Evolutionary conservation across 2,113 vertebrate species (phyloP).

Genomic region (Trogon surrucura): DNA sequence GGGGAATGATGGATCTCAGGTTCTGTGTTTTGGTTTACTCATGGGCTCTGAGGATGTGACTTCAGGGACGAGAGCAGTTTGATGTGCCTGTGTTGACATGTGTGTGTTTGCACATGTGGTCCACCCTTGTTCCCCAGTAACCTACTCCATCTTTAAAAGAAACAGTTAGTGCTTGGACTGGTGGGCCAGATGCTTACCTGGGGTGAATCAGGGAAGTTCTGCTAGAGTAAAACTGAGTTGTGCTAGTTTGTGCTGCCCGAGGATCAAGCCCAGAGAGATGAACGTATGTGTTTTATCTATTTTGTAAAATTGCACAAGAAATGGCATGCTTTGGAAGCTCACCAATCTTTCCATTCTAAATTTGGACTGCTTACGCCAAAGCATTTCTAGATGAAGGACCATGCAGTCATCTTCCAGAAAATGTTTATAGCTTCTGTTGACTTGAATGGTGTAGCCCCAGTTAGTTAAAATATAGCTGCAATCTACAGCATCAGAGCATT

Average conservation of each 20-base stretch:
- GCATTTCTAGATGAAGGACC: not conserved
- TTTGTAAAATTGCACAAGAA: not conserved
- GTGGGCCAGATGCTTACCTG: not conserved
- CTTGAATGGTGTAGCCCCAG: not conserved
- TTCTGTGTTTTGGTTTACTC: not conserved
- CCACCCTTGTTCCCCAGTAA: not conserved
- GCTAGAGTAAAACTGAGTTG: not conserved
- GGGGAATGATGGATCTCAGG: not conserved
- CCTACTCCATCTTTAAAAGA: not conserved
- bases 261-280: not conserved
- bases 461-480: not conserved
- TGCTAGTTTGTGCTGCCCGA: not conserved
- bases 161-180: rapidly evolving
- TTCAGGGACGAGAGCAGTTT: not conserved
- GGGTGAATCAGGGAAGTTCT: not conserved
- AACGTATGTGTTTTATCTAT: not conserved
- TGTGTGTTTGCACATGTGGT: not conserved
- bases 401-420: not conserved
- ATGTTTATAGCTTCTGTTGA: not conserved
- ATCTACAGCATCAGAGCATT: not conserved
- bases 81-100: not conserved
- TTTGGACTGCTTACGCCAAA: not conserved
- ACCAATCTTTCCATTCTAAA: not conserved
- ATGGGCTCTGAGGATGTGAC: not conserved
- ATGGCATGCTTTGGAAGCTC: not conserved